phyloP scores from a whole-genome alignment of 2,888 invertebrate genomes.

The Cyrtodaria siliqua region DNA sequence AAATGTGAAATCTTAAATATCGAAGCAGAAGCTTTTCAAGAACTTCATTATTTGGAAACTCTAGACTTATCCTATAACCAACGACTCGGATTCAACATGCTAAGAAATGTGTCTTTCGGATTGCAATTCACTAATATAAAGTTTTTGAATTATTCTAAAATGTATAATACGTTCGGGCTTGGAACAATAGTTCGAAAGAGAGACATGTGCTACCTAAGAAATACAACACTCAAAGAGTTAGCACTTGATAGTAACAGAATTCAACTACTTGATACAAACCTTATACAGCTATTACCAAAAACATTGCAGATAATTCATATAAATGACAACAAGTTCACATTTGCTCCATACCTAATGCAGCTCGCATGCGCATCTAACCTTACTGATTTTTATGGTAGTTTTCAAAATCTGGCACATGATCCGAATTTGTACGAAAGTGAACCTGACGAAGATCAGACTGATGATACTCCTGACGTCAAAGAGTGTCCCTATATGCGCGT shows the following conservation, averaged over 20 bases:
- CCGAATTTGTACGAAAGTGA: neutral
- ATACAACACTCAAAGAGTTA: neutral
- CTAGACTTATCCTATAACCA: neutral
- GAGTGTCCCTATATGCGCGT: neutral
- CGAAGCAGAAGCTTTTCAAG: neutral
- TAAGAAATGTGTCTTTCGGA: neutral
- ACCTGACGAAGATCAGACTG: neutral
- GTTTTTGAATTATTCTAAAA: neutral
- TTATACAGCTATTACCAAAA: neutral
- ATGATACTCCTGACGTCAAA: neutral
- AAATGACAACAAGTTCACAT: neutral
- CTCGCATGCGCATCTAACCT: neutral
- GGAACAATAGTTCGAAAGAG: neutral
- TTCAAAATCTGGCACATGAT: neutral
- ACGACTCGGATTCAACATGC: neutral
- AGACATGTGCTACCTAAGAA: neutral
- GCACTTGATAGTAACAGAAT: neutral
- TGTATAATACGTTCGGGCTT: neutral
- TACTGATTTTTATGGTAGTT: neutral
- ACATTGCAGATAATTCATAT: neutral
- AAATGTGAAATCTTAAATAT: neutral
- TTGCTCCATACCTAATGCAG: neutral
- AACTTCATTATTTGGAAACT: neutral
- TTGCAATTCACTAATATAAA: neutral
- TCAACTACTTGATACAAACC: neutral